Base-by-base conservation (phyloP, 2,888 invertebrate genomes). In the Caenorhabditis japonica region DNA sequence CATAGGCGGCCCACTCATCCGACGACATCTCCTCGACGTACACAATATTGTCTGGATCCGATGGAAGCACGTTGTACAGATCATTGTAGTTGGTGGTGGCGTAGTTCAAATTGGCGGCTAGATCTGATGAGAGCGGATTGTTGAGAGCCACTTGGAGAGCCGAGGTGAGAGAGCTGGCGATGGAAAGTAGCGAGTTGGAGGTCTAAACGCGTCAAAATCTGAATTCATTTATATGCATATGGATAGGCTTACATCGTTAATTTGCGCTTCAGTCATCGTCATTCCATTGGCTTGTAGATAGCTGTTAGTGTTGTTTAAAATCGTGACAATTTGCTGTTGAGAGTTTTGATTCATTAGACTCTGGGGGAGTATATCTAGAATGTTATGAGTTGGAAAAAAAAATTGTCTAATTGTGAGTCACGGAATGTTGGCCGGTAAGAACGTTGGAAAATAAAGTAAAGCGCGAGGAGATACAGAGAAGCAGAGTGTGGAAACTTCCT, bases 21-120 rank as follows among this genome's bases (percentile, higher is more conserved):
- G 62, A 56, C 4, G 79, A 79, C 68, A 80, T 80, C 59, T 83
- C 83, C 21, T 83, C 81, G 23, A 83, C 79, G 59, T 83, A 83
- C 1, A 80, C 77, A 59, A 81, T 81, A 39, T 79, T 51, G 21
- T 72, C 76, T 62, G 66, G 59, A 62, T 81, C 76, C 17, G 38
- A 44, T 15, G 83, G 81, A 1, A 83, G 64, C 5, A 77, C 69
- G 47, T 81, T 76, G 60, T 80, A 83, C 10, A 83, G 30, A 27
- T 68, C 66, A 49, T 83, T 66, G 62, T 81, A 83, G 49, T 83
- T 80, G 15, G 59, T 60, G 25, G 75, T 76, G 23, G 80, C 83
- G 27, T 77, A 70, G 25, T 47, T 58, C 5, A 83, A 58, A 58
- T 76, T 79, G n/a, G 60, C 53, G 0, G 49, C 56, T 13, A 83